Base-by-base conservation (phyloP, 2,113 vertebrate genomes). In the Pithys albifrons region DNA sequence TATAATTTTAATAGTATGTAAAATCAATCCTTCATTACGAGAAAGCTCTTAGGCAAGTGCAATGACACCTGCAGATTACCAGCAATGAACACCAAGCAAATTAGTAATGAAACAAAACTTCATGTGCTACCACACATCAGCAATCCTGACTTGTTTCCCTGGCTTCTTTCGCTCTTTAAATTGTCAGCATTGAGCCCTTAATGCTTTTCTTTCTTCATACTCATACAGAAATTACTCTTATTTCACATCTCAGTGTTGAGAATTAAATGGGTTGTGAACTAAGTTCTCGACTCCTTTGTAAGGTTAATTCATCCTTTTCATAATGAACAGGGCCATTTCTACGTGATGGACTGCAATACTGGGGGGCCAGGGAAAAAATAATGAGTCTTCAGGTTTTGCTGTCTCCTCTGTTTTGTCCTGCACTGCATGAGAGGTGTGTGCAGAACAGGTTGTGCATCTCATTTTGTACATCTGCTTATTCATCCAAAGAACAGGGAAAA, bases 1-100 rank as follows among this genome's bases (percentile, higher is more conserved):
- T 90, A 78, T 59, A 74, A 84, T 88, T 65, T 73, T 89, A 91
- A 74, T 80, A 43, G 65, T 66, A 77, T 48, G 61, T 89, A 90
- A 91, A 96, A 92, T 78, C 54, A 58, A 25, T 82, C 39, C 57
- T 59, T 14, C 54, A 51, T 77, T 87, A 62, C 48, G 49, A 58
- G 48, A 87, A 91, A 67, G 78, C 69, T 95, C 64, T 81, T 70
- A 45, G 78, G 59, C 46, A 28, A 90, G 64, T 70, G 77, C 54
- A 77, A 10, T 74, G 77, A 57, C 74, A 77, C 79, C 46, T 89
- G 37, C 64, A 33, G 23, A 55, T 96, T 91, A 71, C 27, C 49
- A 58, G 46, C 55, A 88, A 43, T 39, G 84, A 80, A 73, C 61
- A 85, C 41, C 85, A 92, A 90, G 43, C 33, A 72, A 75, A 85